phyloP scores from a whole-genome alignment of 2,888 invertebrate genomes.

The Disparrhopalites patrizii region DNA sequence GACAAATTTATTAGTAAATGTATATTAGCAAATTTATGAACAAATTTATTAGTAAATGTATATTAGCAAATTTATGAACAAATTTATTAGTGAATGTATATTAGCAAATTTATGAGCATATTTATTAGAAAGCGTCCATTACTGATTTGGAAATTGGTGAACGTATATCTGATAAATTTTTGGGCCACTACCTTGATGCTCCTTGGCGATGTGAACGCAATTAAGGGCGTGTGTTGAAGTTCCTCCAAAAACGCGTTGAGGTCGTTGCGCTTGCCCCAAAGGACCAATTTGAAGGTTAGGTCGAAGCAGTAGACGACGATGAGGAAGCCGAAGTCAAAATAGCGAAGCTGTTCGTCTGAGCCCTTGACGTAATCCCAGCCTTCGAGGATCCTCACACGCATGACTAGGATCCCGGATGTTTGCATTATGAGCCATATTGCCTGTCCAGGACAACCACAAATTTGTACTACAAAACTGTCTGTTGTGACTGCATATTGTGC shows the following conservation, averaged over 20 bases:
- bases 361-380: neutral
- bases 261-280: neutral
- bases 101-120: neutral
- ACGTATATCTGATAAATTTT: too few relatives aligned
- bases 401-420: neutral
- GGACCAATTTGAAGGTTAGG: neutral
- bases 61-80: neutral
- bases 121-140: neutral
- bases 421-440: neutral
- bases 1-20: neutral
- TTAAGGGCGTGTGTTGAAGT: neutral
- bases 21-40: neutral
- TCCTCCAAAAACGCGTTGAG: neutral
- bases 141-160: too few relatives aligned
- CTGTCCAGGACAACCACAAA: neutral
- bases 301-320: constrained; percentile 18
- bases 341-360: neutral
- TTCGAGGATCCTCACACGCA: constrained; percentile 6
- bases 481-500: neutral
- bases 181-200: neutral
- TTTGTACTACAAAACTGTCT: neutral
- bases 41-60: neutral
- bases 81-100: neutral
- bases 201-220: neutral
- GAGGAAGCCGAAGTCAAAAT: constrained; percentile 15